A percentile compares a stretch with the other conserved stretches of the same genome.
Conservation (phyloP, 2,113 vertebrate species). For the Austrofundulus limnaeus region DNA sequence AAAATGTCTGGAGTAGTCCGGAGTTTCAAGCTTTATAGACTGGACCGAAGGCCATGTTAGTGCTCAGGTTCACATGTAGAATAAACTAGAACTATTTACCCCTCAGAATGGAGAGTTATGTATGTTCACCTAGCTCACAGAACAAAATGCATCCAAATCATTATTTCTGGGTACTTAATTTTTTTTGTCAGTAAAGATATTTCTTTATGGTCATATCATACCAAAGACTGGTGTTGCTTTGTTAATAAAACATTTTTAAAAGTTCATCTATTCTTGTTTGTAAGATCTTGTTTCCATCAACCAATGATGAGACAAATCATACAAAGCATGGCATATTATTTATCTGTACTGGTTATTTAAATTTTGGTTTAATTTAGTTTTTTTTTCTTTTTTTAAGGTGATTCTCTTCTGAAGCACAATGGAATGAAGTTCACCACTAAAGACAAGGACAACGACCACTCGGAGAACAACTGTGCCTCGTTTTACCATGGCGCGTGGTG, state of each 20-base stretch:
- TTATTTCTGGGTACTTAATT: too few relatives aligned
- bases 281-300: not conserved
- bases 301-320: not conserved
- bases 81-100: too few relatives aligned
- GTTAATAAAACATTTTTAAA: not conserved
- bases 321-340: too few relatives aligned
- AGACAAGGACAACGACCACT: slow-evolving; percentile 95
- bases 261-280: not conserved
- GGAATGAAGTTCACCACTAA: slow-evolving; percentile 98
- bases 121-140: too few relatives aligned
- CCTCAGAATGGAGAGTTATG: too few relatives aligned
- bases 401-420: slow-evolving; percentile 94
- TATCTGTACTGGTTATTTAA: not conserved
- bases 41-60: too few relatives aligned
- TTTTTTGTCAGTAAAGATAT: too few relatives aligned
- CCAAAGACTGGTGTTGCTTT: not conserved
- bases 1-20: too few relatives aligned
- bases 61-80: too few relatives aligned
- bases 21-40: too few relatives aligned
- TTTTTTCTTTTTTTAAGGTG: slow-evolving; percentile 74
- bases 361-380: not conserved
- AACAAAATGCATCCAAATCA: too few relatives aligned
- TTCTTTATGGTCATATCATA: not conserved
- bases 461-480: slow-evolving; percentile 95
- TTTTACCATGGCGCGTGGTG: slow-evolving; percentile 99